These are phyloP conservation scores for Synergus umbraculus DNA, from an alignment of 2,888 invertebrate genomes.

Conservation along the genomic window DNA sequence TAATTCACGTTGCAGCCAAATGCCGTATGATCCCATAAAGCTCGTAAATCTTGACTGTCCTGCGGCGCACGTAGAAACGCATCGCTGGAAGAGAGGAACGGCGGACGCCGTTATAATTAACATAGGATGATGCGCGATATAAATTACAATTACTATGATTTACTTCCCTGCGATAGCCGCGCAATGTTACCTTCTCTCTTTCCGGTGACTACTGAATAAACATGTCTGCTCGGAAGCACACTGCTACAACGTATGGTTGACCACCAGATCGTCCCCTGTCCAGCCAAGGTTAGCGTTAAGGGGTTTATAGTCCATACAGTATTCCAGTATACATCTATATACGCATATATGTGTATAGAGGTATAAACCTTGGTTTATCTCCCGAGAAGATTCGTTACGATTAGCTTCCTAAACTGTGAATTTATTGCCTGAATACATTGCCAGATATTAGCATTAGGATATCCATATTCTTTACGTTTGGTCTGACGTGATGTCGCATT, in stretches of 20 bases:
- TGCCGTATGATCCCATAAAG: constrained; percentile 20
- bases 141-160: constrained; percentile 69
- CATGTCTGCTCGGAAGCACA: constrained; percentile 46
- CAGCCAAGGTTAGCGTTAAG: not conserved
- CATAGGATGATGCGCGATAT: constrained; percentile 62
- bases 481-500: too few relatives aligned
- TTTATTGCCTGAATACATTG: not conserved
- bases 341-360: not conserved
- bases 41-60: constrained; percentile 19
- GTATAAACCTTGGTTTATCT: not conserved
- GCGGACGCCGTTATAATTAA: constrained; percentile 61
- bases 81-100: constrained; percentile 1
- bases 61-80: not conserved
- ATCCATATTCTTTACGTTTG: too few relatives aligned
- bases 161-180: constrained; percentile 58
- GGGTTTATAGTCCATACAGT: not conserved
- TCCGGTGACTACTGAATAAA: constrained; percentile 58
- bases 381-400: not conserved
- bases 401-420: not conserved
- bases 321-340: too few relatives aligned
- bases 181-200: constrained; percentile 46
- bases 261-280: not conserved
- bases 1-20: not conserved
- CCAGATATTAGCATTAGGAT: not conserved
- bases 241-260: not conserved